Evolutionary conservation across 2,888 invertebrate species (phyloP), one percentile per base, ranked within the genome.

Genomic region (Strigamia crassipes): DNA sequence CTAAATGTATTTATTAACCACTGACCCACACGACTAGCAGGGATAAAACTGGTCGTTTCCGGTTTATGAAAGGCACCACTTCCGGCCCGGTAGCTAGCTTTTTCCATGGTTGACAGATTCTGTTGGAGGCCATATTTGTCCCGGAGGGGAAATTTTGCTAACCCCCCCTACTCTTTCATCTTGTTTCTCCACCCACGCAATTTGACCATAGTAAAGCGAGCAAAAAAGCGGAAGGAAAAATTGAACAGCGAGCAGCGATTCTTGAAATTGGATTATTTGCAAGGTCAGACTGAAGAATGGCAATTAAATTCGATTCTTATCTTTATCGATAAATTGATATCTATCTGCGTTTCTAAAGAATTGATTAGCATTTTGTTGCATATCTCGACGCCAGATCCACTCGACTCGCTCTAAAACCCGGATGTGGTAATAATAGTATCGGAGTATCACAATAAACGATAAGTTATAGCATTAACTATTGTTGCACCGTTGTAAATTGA

Each of bases 1-100:
- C 13, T 66, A 66, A 66, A 66, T 66, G 61, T 66, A 66, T 66
- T 66, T 66, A 66, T 66, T 66, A 66, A 66, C 61, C 61, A 66
- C 61, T 66, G 61, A 66, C 61, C 61, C 61, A 66, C 61, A 21
- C 61, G 61, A 23, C 21, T 66, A 21, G 61, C 61, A 66, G 61
- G 61, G 61, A 66, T 66, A 66, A 66, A 66, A 66, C 61, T 66
- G 61, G 61, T 66, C 61, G 61, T 66, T 66, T 66, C 61, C 61
- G 61, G 61, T 66, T 66, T 66, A 18, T 66, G 61, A 66, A 66
- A 66, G 18, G 61, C 61, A 66, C 61, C 21, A 66, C 61, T 66
- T 66, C 61, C 61, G 61, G 61, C 61, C 61, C 61, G 61, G 61
- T 66, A 66, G 61, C 61, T 66, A 21, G 61, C 61, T 66, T 66